Base-by-base conservation (phyloP, 2,113 vertebrate species). In the Athene cunicularia region DNA sequence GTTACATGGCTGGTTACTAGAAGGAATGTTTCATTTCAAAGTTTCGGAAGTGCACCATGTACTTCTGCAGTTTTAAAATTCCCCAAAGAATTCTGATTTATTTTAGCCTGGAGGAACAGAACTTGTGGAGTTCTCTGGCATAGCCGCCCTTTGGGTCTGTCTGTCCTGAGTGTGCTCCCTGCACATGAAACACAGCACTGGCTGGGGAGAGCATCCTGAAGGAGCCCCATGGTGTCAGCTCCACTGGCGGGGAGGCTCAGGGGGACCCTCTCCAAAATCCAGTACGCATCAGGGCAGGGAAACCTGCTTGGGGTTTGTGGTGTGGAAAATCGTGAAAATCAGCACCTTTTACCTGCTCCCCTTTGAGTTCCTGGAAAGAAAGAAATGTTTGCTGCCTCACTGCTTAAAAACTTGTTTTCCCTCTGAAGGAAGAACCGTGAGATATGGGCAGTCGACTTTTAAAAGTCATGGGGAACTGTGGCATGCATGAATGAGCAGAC, bases 161-260 rank as follows among this genome's bases (percentile, higher is more conserved):
- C 59, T 50, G 5, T 67, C 82, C 56, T 6, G 22, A 92, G 41
- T 20, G 23, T 1, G 8, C 24, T 81, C 24, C 12, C 45, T 49
- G 70, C 14, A 4, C 0, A 0, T 0, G 4, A 18, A 11, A 12
- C 3, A 0, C 43, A 68, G 53, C 55, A 8, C 10, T 3, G 11
- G 21, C 21, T 49, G 47, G 64, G 58, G 27, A 55, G 21, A 77
- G 21, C 41, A 59, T 26, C 64, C 0, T 20, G 0, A 27, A 72
- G 2, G 73, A 83, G 39, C 64, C n/a, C 21, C 1, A 0, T 28
- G 41, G 24, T 53, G 21, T 37, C 19, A 32, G 50, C 7, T 14
- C 8, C 1, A 3, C 21, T 33, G 52, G 27, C 2, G 0, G 19
- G 32, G 66, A 47, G 18, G 26, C 27, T 18, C 1, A 4, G 15